Base-by-base conservation (phyloP, 2,113 vertebrate species). In the Oceanites oceanicus region DNA sequence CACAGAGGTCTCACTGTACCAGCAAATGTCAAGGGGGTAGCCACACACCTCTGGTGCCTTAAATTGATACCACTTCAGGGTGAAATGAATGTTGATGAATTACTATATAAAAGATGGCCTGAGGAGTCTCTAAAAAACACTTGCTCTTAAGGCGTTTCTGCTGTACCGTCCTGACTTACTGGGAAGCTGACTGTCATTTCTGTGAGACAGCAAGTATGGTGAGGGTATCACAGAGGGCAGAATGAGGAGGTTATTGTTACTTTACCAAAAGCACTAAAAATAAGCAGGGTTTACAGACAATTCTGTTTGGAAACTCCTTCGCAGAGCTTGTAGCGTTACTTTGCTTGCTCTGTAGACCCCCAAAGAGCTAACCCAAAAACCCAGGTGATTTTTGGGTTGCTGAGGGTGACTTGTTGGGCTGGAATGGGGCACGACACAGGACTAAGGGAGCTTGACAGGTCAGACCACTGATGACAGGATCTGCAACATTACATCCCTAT, bases 161-260 rank as follows among this genome's bases (percentile, higher is more conserved):
- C 36, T 8, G 40, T 47, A 58, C 29, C 2, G 1, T 34, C n/a
- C 20, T 75, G 62, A 47, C 17, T 73, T 42, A 23, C 36, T 12
- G 20, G 30, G 17, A 50, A 70, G 63, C 14, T 38, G 58, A 5
- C 8, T 66, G 25, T 15, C 34, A 22, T 62, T 10, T 16, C 45
- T 70, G 20, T 44, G 21, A 63, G 47, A 25, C 3, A 18, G 32
- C 30, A 8, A 32, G 5, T 16, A 6, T 0, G 0, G 4, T 13
- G 56, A 55, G 7, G 16, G 34, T 70, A 32, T 36, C 62, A 26
- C 42, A 6, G 42, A 38, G 27, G 44, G n/a, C 42, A 34, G 62
- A 34, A 50, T 5, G 8, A 38, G 20, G 40, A 63, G 5, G 10
- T 10, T 68, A 34, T 25, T 86, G 10, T 23, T 29, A 11, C 20